A percentile compares a stretch with the other conserved stretches of the same genome.
These are phyloP conservation scores for Monochamus alternatus DNA, from an alignment of 2,888 invertebrate genomes.

Conservation along the genomic window DNA sequence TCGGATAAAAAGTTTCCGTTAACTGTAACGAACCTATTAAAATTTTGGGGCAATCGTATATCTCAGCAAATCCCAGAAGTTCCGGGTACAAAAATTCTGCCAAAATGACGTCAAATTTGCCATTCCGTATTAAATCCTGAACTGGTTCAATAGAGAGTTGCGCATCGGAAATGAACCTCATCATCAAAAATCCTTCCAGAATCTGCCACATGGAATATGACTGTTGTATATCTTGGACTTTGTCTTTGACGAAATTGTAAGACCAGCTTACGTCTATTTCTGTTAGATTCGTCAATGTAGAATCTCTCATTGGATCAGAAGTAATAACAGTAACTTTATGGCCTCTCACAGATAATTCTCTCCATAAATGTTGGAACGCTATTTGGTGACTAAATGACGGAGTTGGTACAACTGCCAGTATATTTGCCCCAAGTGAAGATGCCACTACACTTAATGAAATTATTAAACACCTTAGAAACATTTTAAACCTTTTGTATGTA, in stretches of 20 bases:
- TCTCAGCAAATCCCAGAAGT: constrained; percentile 48
- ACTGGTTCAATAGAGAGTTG: neutral
- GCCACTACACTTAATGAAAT: neutral
- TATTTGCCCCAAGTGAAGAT: constrained; percentile 44
- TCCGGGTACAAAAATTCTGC: constrained; percentile 48
- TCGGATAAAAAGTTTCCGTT: neutral
- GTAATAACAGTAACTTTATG: constrained; percentile 63
- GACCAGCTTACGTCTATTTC: neutral
- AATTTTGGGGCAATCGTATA: constrained; percentile 31
- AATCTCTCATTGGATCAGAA: neutral
- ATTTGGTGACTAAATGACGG: constrained; percentile 62
- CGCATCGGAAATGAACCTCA: neutral
- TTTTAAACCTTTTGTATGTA: too few relatives aligned
- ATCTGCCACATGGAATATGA: too few relatives aligned
- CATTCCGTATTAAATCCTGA: neutral
- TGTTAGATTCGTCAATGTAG: neutral
- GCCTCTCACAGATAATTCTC: constrained; percentile 58
- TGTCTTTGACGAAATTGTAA: constrained; percentile 56
- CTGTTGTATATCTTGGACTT: too few relatives aligned
- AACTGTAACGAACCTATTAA: neutral
- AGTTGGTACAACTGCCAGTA: constrained; percentile 56
- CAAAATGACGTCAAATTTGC: constrained; percentile 30
- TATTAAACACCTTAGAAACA: too few relatives aligned
- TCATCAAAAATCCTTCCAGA: too few relatives aligned
- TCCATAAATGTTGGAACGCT: constrained; percentile 58